A percentile compares a stretch with the other conserved stretches of the same genome.
These are phyloP conservation scores for Daphoenositta chrysoptera DNA, from an alignment of 2,113 vertebrate species.

Conservation along the genomic window DNA sequence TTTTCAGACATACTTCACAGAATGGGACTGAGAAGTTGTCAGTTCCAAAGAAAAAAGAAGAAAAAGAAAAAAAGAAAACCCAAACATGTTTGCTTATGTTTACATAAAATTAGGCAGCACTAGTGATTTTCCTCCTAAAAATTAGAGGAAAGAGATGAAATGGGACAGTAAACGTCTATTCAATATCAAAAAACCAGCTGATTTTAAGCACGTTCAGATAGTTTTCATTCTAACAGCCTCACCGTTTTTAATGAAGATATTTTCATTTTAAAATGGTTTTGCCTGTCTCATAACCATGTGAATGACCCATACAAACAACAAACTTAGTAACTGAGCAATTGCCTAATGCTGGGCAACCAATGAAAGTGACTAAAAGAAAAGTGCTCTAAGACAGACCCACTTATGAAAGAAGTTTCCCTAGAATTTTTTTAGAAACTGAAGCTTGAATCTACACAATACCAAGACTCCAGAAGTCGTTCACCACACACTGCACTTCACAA, in stretches of 20 bases:
- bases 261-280: not conserved
- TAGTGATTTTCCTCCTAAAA: not conserved
- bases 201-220: not conserved
- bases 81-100: rapidly evolving
- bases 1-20: not conserved
- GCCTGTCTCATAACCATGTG: not conserved
- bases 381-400: not conserved
- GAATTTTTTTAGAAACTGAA: not conserved
- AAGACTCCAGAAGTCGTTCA: not conserved
- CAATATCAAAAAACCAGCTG: rapidly evolving
- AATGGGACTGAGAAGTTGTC: not conserved
- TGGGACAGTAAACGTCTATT: not conserved
- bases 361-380: not conserved
- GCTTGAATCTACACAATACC: not conserved
- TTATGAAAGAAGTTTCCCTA: not conserved
- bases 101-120: not conserved
- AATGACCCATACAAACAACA: not conserved
- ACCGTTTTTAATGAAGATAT: not conserved
- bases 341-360: not conserved
- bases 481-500: not conserved
- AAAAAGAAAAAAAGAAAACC: no score
- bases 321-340: not conserved
- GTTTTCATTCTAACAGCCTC: not conserved
- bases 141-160: not conserved
- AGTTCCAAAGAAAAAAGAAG: no score